phyloP scores from a whole-genome alignment of 2,797 vertebrate species.

The Eidolon dupreanum region DNA sequence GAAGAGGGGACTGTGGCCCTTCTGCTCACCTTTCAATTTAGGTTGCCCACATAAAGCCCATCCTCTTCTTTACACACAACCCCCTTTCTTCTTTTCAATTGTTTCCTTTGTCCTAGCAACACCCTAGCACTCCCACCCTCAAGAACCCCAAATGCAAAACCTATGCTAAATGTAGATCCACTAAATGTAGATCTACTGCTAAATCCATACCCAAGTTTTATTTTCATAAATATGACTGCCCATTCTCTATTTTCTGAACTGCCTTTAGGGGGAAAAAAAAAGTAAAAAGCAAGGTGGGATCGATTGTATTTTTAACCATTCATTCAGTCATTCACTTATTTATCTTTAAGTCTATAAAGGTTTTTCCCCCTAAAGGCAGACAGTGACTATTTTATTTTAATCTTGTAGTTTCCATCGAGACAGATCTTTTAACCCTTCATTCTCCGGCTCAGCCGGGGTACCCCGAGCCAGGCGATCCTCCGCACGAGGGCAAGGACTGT shows the following conservation, averaged over 20 bases:
- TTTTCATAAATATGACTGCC: constrained; percentile 55
- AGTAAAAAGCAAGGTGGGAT: constrained; percentile 47
- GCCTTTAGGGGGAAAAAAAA: neutral
- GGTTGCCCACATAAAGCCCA: neutral
- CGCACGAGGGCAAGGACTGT: constrained; percentile 58
- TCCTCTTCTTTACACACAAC: neutral
- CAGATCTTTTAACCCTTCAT: constrained; percentile 76
- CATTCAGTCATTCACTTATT: constrained; percentile 63
- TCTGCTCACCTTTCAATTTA: neutral
- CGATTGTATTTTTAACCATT: constrained; percentile 57
- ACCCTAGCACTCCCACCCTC: neutral
- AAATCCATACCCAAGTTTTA: constrained; percentile 13
- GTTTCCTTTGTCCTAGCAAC: constrained; percentile 40
- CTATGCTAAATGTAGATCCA: neutral
- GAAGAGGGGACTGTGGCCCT: neutral
- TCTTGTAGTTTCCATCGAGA: constrained; percentile 73
- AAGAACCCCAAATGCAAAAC: neutral
- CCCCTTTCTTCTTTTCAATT: neutral
- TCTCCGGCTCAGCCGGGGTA: constrained; percentile 56
- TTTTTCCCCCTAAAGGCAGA: constrained; percentile 71
- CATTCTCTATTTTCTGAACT: constrained; percentile 52
- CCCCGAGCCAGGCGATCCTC: constrained; percentile 29
- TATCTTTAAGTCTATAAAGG: constrained; percentile 66
- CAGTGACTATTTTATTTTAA: constrained; percentile 78
- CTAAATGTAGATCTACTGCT: too few relatives aligned